phyloP scores from a whole-genome alignment of 2,113 vertebrate genomes.

The Myocastor coypus region DNA sequence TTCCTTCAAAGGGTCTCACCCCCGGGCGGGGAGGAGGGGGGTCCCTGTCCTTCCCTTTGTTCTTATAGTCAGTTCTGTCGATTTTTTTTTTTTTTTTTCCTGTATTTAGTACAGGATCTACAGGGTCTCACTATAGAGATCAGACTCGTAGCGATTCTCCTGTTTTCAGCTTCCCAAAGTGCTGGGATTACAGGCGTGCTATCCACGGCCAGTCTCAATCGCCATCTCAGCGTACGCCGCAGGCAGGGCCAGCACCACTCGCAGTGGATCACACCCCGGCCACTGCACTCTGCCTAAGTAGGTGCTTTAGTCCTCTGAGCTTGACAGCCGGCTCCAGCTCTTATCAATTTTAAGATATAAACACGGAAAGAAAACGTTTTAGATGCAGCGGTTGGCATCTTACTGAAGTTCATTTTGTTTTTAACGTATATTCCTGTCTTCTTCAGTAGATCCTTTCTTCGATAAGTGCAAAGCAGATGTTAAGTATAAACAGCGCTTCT shows the following conservation, averaged over 20 bases:
- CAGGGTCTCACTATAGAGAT: no score
- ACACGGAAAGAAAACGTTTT: constrained; percentile 57
- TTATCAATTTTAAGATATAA: constrained; percentile 63
- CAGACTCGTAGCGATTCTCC: no score
- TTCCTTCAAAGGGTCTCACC: constrained; percentile 59
- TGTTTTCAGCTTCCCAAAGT: no score
- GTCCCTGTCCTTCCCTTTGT: constrained; percentile 49
- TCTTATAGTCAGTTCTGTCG: constrained; percentile 43
- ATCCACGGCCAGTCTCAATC: no score
- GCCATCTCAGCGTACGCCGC: no score
- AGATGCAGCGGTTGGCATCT: constrained; percentile 38
- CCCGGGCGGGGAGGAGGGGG: no score
- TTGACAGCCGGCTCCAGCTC: background rate
- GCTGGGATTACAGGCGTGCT: no score
- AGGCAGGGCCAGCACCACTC: no score
- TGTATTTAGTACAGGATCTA: no score
- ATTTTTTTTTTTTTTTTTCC: background rate
- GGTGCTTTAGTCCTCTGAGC: no score
- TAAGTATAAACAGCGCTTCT: constrained; percentile 35
- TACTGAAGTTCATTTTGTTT: constrained; percentile 48
- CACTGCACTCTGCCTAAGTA: no score
- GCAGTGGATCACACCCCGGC: no score
- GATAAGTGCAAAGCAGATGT: background rate
- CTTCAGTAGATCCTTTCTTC: background rate
- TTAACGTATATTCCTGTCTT: background rate